Conservation (phyloP, 2,888 invertebrate species). For the Apotomis turbidana region DNA sequence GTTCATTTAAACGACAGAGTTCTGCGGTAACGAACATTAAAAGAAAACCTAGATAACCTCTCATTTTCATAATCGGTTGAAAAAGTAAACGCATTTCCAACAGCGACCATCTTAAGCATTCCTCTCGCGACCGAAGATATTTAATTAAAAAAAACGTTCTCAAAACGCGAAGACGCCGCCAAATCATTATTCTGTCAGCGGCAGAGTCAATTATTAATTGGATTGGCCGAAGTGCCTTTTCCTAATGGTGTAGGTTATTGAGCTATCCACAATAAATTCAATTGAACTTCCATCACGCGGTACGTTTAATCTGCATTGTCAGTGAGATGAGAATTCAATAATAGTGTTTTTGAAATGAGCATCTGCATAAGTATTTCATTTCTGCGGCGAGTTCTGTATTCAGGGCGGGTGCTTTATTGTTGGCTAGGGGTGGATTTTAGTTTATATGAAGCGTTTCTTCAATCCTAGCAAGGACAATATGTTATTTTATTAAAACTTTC, state of each 20-base stretch:
- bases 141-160: slow-evolving; percentile 52
- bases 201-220: slow-evolving; percentile 68
- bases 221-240: slow-evolving; percentile 64
- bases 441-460: too few species aligned
- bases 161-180: slow-evolving; percentile 48
- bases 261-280: slow-evolving; percentile 61
- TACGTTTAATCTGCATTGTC: slow-evolving; percentile 57
- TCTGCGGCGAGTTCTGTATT: not conserved
- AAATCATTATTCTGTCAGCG: slow-evolving; percentile 62
- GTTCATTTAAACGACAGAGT: too few species aligned
- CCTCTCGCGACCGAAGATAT: slow-evolving; percentile 46
- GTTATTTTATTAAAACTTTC: too few species aligned
- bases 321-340: slow-evolving; percentile 37
- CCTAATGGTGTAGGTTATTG: slow-evolving; percentile 61
- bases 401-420: not conserved
- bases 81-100: not conserved
- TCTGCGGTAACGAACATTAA: too few species aligned
- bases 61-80: too few species aligned
- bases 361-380: slow-evolving; percentile 28
- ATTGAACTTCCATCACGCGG: slow-evolving; percentile 58
- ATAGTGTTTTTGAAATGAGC: slow-evolving; percentile 29
- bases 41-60: too few species aligned
- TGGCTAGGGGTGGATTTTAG: not conserved
- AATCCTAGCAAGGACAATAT: too few species aligned
- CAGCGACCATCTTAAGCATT: slow-evolving; percentile 7